Conservation (phyloP, 1,140 invertebrate genomes). For the Sminthurinus signatus region DNA sequence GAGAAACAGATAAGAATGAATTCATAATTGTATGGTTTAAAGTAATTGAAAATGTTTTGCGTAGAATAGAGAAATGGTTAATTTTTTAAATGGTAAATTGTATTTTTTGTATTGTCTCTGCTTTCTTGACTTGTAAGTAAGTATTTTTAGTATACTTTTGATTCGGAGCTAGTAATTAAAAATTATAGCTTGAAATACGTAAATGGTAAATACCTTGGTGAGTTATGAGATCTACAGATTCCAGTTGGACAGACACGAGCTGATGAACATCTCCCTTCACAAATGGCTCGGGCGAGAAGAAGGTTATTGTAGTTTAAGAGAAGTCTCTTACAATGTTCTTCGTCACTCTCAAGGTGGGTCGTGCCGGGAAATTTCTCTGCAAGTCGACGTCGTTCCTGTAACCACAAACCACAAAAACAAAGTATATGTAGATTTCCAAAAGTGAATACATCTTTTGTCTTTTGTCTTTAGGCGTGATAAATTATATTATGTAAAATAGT, state of each 20-base stretch:
- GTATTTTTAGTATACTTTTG: too few relatives aligned
- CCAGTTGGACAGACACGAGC: conserved; percentile 77
- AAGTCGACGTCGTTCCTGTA: conserved; percentile 69
- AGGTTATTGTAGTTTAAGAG: conserved; percentile 73
- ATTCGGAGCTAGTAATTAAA: too few relatives aligned
- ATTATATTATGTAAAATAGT: too few relatives aligned
- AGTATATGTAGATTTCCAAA: too few relatives aligned
- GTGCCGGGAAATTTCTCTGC: conserved; percentile 74
- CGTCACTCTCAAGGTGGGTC: conserved; percentile 64
- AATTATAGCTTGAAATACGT: too few relatives aligned
- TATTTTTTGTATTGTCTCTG: too few relatives aligned
- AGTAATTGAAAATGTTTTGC: too few relatives aligned
- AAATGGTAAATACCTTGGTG: conserved; percentile 24
- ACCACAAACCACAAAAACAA: not conserved
- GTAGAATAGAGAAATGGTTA: too few relatives aligned
- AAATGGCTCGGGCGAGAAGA: conserved; percentile 66
- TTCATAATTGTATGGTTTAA: not conserved
- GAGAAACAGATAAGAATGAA: not conserved
- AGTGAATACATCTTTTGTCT: too few relatives aligned
- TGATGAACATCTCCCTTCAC: conserved; percentile 75
- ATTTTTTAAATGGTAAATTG: too few relatives aligned
- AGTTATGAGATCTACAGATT: conserved; percentile 48
- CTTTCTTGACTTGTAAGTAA: too few relatives aligned
- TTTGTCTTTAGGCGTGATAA: too few relatives aligned
- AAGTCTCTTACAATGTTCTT: conserved; percentile 65